These are phyloP conservation scores for Madoqua kirkii DNA, from an alignment of 2,113 vertebrate species.

Conservation along the genomic window DNA sequence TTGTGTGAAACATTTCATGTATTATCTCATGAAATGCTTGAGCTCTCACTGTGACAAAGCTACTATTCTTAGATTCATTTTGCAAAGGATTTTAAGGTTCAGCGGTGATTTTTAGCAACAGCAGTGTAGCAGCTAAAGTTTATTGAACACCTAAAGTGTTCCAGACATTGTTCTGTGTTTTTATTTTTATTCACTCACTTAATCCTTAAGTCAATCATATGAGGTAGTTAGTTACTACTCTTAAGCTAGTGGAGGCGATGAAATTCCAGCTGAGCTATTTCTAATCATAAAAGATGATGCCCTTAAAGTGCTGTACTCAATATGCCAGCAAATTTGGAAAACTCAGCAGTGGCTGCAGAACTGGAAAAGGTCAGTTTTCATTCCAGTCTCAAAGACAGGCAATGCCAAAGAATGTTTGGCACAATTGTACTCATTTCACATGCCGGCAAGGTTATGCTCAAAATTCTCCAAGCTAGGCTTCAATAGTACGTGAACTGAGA, in stretches of 20 bases:
- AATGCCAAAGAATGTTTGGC: not conserved
- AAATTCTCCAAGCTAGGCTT: not conserved
- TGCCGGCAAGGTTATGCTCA: not conserved
- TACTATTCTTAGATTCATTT: conserved; percentile 5
- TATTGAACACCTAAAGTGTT: not conserved
- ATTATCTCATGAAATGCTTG: not conserved
- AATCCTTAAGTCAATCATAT: not conserved
- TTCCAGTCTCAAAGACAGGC: not conserved
- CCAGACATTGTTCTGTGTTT: not conserved
- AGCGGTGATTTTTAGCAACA: not conserved
- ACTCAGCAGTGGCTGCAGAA: not conserved
- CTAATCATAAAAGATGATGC: not conserved
- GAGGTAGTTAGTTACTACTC: not conserved
- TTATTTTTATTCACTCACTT: conserved; percentile 11
- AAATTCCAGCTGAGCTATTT: not conserved
- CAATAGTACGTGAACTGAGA: not conserved
- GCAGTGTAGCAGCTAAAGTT: not conserved
- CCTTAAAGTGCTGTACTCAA: not conserved
- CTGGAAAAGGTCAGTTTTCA: not conserved
- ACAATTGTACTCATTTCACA: not conserved
- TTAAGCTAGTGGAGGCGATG: not conserved
- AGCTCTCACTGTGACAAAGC: not conserved
- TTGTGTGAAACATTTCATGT: not conserved
- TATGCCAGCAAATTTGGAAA: not conserved
- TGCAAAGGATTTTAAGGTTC: not conserved